Evolutionary conservation across 2,113 vertebrate species (phyloP).

Genomic region (Ceyx cyanopectus): DNA sequence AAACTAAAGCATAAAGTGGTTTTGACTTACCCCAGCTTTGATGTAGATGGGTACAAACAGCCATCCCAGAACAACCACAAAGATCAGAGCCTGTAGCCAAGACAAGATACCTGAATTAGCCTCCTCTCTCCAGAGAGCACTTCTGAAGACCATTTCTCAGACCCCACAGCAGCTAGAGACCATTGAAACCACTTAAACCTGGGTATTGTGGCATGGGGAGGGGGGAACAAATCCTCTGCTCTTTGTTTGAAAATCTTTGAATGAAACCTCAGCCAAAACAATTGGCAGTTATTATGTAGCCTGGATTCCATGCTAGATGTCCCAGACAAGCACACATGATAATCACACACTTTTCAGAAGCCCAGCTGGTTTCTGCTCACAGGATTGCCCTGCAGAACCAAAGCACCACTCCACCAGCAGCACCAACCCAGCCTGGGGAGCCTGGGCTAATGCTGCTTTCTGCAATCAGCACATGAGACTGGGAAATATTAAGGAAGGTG

Average conservation of each 20-base stretch:
- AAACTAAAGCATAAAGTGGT: neutral
- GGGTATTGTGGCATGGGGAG: rapidly evolving
- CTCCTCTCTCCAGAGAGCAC: neutral
- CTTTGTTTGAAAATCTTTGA: neutral
- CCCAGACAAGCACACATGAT: neutral
- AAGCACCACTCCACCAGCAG: neutral
- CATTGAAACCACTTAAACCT: neutral
- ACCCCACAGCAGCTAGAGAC: neutral
- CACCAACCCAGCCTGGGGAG: neutral
- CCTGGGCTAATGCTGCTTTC: neutral
- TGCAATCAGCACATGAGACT: neutral
- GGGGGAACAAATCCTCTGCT: neutral
- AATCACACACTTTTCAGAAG: neutral
- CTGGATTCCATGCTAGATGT: neutral
- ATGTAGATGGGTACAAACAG: constrained; percentile 96
- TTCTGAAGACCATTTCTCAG: neutral
- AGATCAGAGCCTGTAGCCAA: constrained; percentile 86
- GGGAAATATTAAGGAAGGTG: neutral
- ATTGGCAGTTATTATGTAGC: neutral
- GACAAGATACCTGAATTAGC: constrained; percentile 23
- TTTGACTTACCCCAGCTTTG: constrained; percentile 90
- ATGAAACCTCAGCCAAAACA: neutral
- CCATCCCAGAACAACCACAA: constrained; percentile 92
- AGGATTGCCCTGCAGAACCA: neutral
- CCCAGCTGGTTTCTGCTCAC: neutral